phyloP scores from a whole-genome alignment of 2,797 vertebrate genomes.

The Mormyrus hasselquistii region DNA sequence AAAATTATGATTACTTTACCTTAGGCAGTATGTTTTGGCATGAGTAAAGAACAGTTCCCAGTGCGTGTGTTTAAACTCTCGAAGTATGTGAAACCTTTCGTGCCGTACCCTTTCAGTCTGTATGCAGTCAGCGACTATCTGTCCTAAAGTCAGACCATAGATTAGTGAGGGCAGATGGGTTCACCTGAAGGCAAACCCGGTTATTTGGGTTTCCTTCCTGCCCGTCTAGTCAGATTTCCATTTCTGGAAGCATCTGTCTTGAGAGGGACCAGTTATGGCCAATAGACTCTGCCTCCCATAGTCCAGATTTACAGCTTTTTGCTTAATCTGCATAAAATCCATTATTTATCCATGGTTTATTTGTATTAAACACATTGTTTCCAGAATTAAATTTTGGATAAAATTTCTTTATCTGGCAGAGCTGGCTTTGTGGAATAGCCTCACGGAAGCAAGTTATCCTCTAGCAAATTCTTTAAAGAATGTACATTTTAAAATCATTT shows the following conservation, averaged over 20 bases:
- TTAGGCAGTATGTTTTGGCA: background rate
- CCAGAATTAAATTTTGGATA: background rate
- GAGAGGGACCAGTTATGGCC: background rate
- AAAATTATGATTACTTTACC: background rate
- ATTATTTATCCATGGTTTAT: background rate
- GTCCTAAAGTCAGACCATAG: background rate
- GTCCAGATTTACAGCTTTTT: background rate
- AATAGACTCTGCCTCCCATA: background rate
- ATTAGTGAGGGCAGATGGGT: background rate
- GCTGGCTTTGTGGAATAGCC: background rate
- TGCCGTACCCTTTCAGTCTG: constrained; percentile 9
- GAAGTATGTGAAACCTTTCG: background rate
- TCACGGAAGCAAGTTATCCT: background rate
- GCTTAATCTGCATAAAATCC: background rate
- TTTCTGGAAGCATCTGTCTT: background rate
- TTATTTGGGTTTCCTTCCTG: background rate
- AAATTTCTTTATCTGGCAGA: background rate
- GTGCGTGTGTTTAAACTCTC: background rate
- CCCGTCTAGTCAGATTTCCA: background rate
- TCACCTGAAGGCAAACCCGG: background rate
- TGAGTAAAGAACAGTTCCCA: background rate
- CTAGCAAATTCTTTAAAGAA: background rate
- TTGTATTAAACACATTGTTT: background rate
- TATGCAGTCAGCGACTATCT: background rate
- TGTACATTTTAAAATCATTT: background rate